A percentile compares a stretch with the other conserved stretches of the same genome.
These are phyloP conservation scores for Himalopsyche japonica DNA, from an alignment of 2,888 invertebrate species.

Conservation along the genomic window DNA sequence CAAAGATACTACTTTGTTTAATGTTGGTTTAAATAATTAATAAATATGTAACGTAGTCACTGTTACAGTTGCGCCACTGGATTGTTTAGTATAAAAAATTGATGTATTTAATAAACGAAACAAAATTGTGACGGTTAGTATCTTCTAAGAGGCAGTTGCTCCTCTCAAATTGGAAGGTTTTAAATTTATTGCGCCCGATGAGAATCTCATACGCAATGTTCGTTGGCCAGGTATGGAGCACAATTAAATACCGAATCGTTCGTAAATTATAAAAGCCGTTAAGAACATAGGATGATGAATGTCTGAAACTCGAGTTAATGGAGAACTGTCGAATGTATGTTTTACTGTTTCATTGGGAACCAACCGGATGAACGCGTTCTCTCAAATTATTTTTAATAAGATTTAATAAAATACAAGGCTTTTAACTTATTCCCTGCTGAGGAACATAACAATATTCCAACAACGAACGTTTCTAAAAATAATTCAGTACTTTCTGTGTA, in stretches of 20 bases:
- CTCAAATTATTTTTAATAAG: too few species aligned
- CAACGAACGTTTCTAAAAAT: too few species aligned
- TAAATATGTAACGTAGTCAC: too few species aligned
- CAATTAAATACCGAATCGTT: constrained; percentile 3
- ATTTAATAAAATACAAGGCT: too few species aligned
- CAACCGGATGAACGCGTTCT: background rate
- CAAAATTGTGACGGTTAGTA: background rate
- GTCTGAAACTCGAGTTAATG: background rate
- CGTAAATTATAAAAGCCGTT: background rate
- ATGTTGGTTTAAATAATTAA: too few species aligned
- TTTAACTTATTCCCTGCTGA: too few species aligned
- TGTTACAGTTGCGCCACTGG: background rate
- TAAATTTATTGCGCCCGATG: background rate
- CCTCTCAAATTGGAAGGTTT: background rate
- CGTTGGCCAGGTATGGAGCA: background rate
- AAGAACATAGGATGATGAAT: background rate
- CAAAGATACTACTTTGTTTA: too few species aligned
- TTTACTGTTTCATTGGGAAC: background rate
- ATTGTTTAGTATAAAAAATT: background rate
- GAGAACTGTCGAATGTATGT: background rate
- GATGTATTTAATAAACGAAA: background rate
- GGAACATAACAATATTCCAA: too few species aligned
- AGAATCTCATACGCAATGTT: background rate
- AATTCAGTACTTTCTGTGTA: too few species aligned
- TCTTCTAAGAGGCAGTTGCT: background rate